phyloP scores from a whole-genome alignment of 2,797 vertebrate genomes.

The Danio choprae region DNA sequence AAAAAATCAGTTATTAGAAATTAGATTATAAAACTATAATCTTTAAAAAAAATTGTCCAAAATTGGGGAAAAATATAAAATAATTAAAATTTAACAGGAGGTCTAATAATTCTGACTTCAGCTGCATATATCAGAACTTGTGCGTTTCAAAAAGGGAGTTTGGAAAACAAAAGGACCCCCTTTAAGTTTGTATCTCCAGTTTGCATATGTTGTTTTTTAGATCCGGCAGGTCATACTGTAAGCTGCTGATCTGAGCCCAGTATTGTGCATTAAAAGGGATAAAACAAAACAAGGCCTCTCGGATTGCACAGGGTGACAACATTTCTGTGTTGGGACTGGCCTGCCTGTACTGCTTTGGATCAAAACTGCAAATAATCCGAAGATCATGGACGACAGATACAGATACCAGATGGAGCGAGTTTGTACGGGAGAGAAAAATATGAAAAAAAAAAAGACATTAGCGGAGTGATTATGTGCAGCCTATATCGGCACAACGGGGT shows the following conservation, averaged over 20 bases:
- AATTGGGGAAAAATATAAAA: too few relatives aligned
- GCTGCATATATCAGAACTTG: too few relatives aligned
- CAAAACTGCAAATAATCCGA: slow-evolving; percentile 47
- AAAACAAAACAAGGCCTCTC: not conserved
- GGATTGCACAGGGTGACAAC: not conserved
- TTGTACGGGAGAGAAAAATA: slow-evolving; percentile 39
- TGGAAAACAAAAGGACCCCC: too few relatives aligned
- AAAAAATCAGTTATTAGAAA: too few relatives aligned
- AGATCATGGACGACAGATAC: slow-evolving; percentile 32
- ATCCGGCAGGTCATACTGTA: not conserved
- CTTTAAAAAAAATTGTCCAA: too few relatives aligned
- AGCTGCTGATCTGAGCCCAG: not conserved
- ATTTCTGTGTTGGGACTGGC: not conserved
- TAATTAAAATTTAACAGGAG: too few relatives aligned
- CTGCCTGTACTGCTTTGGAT: slow-evolving; percentile 9
- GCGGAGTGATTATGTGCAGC: slow-evolving; percentile 47
- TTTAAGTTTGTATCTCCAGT: not conserved
- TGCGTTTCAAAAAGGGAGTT: too few relatives aligned
- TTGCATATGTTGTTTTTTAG: not conserved
- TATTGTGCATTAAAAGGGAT: slow-evolving; percentile 13
- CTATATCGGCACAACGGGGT: slow-evolving; percentile 39
- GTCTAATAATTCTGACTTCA: too few relatives aligned
- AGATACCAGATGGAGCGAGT: slow-evolving; percentile 55
- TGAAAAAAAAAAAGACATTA: slow-evolving; percentile 44
- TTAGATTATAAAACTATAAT: too few relatives aligned